Conservation (phyloP, 2,113 vertebrate species). For the Ophthalmolycus amberensis region DNA sequence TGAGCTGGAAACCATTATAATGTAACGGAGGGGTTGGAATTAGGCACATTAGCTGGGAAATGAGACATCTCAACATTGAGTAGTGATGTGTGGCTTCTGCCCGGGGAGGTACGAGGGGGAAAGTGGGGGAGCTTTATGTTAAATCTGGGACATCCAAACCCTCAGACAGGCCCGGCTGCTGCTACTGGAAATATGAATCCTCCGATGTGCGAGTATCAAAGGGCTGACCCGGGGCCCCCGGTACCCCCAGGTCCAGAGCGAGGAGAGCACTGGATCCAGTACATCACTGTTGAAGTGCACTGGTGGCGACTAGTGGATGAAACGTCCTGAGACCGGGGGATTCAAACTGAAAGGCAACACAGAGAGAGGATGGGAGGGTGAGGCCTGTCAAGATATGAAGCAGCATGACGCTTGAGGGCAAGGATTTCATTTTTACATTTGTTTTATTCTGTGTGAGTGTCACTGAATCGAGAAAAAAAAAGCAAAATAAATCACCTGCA, state of each 20-base stretch:
- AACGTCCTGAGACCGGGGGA: background rate
- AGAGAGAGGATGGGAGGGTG: background rate
- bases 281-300: conserved; percentile 11
- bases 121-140: conserved; percentile 39
- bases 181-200: conserved; percentile 19
- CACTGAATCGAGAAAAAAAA: background rate
- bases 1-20: conserved; percentile 58
- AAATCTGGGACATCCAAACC: conserved; percentile 56
- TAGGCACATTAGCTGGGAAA: conserved; percentile 71
- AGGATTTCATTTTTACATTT: background rate
- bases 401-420: background rate
- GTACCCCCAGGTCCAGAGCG: background rate
- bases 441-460: background rate
- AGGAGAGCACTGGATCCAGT: conserved; percentile 15
- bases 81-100: conserved; percentile 46
- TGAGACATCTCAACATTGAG: conserved; percentile 61
- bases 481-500: background rate
- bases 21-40: conserved; percentile 58
- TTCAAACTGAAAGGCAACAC: background rate
- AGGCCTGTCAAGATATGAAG: conserved; percentile 6
- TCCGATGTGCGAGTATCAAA: conserved; percentile 36
- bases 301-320: conserved; percentile 26
- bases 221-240: background rate
- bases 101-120: conserved; percentile 30
- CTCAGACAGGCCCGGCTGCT: conserved; percentile 3